Evolutionary conservation across 2,113 vertebrate genomes (phyloP).

Genomic region (Neolamprologus modestus): DNA sequence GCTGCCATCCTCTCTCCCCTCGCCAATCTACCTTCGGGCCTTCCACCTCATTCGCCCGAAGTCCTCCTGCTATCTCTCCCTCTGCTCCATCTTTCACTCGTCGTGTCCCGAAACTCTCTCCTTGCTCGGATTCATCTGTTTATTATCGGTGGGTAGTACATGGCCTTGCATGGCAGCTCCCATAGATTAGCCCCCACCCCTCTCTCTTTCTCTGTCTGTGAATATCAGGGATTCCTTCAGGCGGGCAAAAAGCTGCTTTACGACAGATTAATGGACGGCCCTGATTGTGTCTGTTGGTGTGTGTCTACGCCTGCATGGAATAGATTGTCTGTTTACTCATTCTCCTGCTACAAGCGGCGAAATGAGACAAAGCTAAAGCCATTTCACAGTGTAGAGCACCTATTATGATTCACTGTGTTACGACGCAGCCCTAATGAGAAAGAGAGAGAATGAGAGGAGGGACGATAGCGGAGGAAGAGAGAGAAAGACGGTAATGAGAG

Average conservation of each 20-base stretch:
- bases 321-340: constrained; percentile 45
- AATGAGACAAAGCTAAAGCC: constrained; percentile 54
- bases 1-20: background rate
- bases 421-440: constrained; percentile 52
- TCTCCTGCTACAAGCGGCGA: constrained; percentile 13
- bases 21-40: background rate
- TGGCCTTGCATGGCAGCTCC: constrained; percentile 26
- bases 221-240: constrained; percentile 44
- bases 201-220: background rate
- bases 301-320: constrained; percentile 7
- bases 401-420: constrained; percentile 62
- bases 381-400: constrained; percentile 58
- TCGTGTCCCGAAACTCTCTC: background rate
- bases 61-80: background rate
- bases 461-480: background rate
- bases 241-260: constrained; percentile 42
- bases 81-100: background rate
- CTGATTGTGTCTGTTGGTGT: constrained; percentile 25
- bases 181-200: constrained; percentile 35
- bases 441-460: constrained; percentile 36
- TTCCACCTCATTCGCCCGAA: background rate
- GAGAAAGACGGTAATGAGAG: constrained; percentile 54
- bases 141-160: constrained; percentile 20
- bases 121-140: background rate
- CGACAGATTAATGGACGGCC: constrained; percentile 36